Evolutionary conservation across 2,113 vertebrate species (phyloP).

Genomic region (Montifringilla adamsi): DNA sequence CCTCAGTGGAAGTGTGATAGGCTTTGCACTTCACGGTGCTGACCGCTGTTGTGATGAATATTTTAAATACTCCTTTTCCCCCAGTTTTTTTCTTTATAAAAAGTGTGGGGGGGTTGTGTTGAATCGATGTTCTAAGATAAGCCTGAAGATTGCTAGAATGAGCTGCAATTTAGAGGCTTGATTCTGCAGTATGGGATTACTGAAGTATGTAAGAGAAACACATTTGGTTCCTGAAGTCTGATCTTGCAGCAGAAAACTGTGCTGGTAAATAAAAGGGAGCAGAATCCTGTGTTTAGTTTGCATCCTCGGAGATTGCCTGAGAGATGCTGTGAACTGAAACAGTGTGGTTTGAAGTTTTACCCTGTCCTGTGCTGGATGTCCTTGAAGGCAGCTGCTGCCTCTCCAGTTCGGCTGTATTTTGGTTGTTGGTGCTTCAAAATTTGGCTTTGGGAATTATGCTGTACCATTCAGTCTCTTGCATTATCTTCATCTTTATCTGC

Average conservation of each 20-base stretch:
- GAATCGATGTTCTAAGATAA: background rate
- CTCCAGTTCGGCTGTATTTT: background rate
- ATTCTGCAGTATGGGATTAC: background rate
- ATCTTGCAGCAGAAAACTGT: background rate
- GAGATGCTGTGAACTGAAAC: background rate
- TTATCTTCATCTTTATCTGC: background rate
- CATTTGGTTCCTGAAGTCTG: background rate
- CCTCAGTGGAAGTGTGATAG: background rate
- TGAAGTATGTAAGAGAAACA: background rate
- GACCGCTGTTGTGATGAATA: background rate
- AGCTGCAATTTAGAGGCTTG: background rate
- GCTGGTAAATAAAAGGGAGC: background rate
- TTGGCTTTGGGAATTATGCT: background rate
- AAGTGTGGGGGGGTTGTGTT: background rate
- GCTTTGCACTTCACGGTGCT: background rate
- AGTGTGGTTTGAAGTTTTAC: background rate
- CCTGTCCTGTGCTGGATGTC: background rate
- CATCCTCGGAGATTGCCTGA: background rate
- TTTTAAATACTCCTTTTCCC: background rate
- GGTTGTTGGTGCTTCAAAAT: background rate
- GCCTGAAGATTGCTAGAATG: background rate
- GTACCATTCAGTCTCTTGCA: background rate
- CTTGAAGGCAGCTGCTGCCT: background rate
- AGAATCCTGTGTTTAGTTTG: background rate
- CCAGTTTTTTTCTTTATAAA: background rate